These are phyloP conservation scores for Scyliorhinus canicula DNA, from an alignment of 2,797 vertebrate genomes.

Conservation along the genomic window DNA sequence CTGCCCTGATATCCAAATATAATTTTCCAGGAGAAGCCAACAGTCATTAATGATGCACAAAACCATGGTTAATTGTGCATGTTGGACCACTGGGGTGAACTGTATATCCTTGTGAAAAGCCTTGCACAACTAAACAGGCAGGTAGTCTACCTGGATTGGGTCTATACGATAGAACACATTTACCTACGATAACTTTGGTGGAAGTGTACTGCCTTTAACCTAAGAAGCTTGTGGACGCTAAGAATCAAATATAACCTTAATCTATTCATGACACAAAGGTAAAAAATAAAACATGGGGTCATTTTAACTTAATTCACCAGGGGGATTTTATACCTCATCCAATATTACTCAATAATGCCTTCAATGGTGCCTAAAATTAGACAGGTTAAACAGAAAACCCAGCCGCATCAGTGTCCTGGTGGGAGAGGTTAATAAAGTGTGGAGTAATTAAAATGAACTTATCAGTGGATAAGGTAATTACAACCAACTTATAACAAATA, in stretches of 20 bases:
- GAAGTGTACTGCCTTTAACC: background rate
- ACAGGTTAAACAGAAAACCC: background rate
- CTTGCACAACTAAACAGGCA: background rate
- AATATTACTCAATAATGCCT: background rate
- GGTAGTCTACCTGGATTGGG: background rate
- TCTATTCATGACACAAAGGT: background rate
- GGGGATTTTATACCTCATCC: background rate
- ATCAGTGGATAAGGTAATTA: background rate
- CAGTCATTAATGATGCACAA: background rate
- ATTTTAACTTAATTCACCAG: background rate
- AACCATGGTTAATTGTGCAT: background rate
- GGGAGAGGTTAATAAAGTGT: background rate
- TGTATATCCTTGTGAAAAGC: background rate
- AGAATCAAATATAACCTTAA: background rate
- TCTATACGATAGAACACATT: background rate
- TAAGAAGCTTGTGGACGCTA: background rate
- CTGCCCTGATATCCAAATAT: background rate
- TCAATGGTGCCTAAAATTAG: background rate
- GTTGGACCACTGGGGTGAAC: background rate
- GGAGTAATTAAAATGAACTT: background rate
- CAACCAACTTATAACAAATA: background rate
- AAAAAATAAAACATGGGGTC: background rate
- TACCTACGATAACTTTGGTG: background rate
- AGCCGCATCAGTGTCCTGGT: background rate
- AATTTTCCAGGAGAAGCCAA: background rate